phyloP scores from a whole-genome alignment of 1,140 invertebrate species.

The Aricia agestis region DNA sequence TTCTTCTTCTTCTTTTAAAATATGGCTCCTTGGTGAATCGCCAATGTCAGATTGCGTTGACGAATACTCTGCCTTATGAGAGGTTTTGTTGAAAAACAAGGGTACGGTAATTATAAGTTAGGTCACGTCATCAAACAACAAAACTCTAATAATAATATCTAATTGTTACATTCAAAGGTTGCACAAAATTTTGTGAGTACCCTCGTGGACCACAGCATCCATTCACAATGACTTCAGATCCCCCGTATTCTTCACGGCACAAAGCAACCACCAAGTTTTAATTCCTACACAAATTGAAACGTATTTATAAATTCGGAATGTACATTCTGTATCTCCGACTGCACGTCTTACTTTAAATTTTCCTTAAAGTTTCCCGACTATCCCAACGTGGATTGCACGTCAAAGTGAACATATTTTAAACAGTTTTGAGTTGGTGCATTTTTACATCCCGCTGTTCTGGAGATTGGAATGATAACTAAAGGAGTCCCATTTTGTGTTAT shows the following conservation, averaged over 20 bases:
- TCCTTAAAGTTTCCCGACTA: neutral
- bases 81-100: too few species aligned
- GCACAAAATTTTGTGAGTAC: too few species aligned
- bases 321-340: neutral
- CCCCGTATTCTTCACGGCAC: neutral
- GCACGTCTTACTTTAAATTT: neutral
- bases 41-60: too few species aligned
- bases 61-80: too few species aligned
- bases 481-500: neutral
- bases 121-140: too few species aligned
- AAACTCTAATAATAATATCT: too few species aligned
- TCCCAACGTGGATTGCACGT: neutral
- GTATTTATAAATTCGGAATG: neutral
- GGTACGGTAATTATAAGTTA: too few species aligned
- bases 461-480: neutral
- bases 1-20: too few species aligned
- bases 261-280: neutral
- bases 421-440: neutral
- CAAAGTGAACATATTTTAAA: neutral
- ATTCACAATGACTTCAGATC: neutral
- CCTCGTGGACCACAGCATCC: too few species aligned
- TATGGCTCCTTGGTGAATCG: too few species aligned
- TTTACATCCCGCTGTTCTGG: neutral
- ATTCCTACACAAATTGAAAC: neutral
- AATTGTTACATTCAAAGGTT: too few species aligned